Evolutionary conservation across 92 coral and sea anemone genomes (phyloP), one percentile per base, ranked within the genome.

Genomic region (Actinernus sp.): DNA sequence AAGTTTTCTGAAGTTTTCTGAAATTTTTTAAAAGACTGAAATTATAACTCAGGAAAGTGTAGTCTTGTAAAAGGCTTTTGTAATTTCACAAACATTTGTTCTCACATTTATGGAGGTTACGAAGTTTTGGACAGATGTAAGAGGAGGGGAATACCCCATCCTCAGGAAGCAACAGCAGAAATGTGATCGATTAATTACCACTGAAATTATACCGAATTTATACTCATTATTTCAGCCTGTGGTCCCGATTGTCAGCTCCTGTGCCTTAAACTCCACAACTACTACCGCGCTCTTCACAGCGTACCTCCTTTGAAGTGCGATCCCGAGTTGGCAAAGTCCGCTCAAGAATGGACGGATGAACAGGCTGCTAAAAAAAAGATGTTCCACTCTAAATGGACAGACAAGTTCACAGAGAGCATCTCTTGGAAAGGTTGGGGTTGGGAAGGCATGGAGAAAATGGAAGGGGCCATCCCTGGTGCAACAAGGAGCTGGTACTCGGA

Each of bases 381-480:
- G 76, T 40, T 25, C 39, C 85, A 78, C 46, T 78, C 79, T 0
- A 58, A 68, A 31, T 68, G 79, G 77, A 61, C 73, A 3, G 80
- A 71, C 39, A 61, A 78, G 40, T 70, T 45, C 39, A 79, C 86
- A 3, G 86, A 78, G 72, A 78, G 85, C 26, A 78, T 78, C 23
- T 78, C 85, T 3, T 78, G 85, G 85, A 78, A 69, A 46, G 74
- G 81, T 10, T 70, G 80, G 80, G 86, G 86, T 0, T 79, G 86
- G 86, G 49, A 79, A 20, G 86, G 86, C 12, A 61, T 79, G 86
- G 86, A 71, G 18, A 49, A 70, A 44, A 71, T 61, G 72, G 74
- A 79, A 49, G 86, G 86, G 17, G 86, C 86, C 14, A 61, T 79
- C n/a, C 86, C 86, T 36, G 85, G 85, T 38, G 85, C 85, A n/a